Conservation (phyloP, 2,797 vertebrate species). For the Allobates femoralis region DNA sequence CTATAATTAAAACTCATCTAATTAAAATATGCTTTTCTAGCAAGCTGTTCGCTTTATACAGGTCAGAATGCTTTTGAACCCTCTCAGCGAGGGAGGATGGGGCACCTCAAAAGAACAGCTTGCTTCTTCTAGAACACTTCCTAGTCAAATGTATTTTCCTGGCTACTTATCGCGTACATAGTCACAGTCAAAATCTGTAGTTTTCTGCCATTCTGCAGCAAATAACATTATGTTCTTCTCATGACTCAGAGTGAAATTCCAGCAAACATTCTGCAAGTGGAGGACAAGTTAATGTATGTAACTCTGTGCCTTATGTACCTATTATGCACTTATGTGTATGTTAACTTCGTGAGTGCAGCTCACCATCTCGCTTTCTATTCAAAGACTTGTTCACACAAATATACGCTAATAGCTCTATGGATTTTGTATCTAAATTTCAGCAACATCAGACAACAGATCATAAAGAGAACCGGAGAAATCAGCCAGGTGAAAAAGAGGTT, state of each 20-base stretch:
- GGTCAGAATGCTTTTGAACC: conserved; percentile 19
- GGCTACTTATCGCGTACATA: background rate
- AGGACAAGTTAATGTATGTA: conserved; percentile 5
- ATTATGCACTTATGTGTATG: conserved; percentile 20
- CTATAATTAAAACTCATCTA: conserved; percentile 41
- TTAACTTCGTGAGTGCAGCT: conserved; percentile 5
- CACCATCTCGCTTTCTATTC: background rate
- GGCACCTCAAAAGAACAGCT: background rate
- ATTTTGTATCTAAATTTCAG: background rate
- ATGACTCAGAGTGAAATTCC: conserved; percentile 21
- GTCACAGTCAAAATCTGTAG: background rate
- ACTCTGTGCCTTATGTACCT: background rate
- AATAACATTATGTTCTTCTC: background rate
- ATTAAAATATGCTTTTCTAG: conserved; percentile 48
- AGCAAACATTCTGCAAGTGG: conserved; percentile 5
- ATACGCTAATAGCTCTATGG: conserved; percentile 9
- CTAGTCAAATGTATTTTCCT: background rate
- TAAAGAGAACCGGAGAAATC: background rate
- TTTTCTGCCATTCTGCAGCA: background rate
- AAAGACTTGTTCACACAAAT: background rate
- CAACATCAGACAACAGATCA: background rate
- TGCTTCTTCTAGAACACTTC: background rate
- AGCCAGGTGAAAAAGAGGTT: background rate
- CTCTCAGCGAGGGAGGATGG: conserved; percentile 35
- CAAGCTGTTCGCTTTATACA: conserved; percentile 59